Conservation (phyloP, 1,140 invertebrate species). For the Drosophila setifemur region DNA sequence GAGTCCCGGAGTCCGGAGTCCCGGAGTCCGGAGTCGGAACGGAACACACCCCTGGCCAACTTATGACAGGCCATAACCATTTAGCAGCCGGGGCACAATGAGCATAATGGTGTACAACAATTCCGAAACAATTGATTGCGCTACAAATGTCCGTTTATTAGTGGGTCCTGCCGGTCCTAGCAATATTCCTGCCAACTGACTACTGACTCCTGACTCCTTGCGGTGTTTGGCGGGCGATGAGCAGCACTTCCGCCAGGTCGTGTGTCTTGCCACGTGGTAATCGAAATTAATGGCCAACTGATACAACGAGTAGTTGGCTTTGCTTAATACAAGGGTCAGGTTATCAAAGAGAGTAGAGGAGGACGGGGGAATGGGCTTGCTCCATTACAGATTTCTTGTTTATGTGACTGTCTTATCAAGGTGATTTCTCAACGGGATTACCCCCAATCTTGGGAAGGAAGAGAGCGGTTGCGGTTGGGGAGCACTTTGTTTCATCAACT, state of each 20-base stretch:
- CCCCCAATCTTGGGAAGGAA: not conserved
- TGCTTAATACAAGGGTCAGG: conserved; percentile 8
- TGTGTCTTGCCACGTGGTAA: conserved; percentile 77
- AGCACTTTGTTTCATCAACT: not conserved
- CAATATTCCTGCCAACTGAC: conserved; percentile 6
- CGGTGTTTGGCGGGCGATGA: conserved; percentile 38
- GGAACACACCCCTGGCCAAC: conserved; percentile 47
- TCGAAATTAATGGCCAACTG: conserved; percentile 77
- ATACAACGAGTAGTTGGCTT: conserved; percentile 56
- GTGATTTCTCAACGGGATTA: conserved; percentile 54
- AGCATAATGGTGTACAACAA: conserved; percentile 78
- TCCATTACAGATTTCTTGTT: conserved; percentile 42
- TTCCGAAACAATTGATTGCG: conserved; percentile 80
- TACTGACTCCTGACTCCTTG: conserved; percentile 2
- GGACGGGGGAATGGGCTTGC: not conserved
- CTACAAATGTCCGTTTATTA: conserved; percentile 80
- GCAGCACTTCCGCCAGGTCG: conserved; percentile 70
- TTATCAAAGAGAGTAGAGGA: conserved; percentile 18
- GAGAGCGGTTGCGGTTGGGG: too few species aligned
- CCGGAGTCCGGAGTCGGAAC: not conserved
- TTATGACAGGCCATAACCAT: conserved; percentile 80
- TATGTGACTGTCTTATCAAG: conserved; percentile 49
- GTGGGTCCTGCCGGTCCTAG: conserved; percentile 30
- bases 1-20: not conserved
- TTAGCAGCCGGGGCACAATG: conserved; percentile 64